phyloP scores from a whole-genome alignment of 2,113 vertebrate genomes.

The Corythornis cristatus region DNA sequence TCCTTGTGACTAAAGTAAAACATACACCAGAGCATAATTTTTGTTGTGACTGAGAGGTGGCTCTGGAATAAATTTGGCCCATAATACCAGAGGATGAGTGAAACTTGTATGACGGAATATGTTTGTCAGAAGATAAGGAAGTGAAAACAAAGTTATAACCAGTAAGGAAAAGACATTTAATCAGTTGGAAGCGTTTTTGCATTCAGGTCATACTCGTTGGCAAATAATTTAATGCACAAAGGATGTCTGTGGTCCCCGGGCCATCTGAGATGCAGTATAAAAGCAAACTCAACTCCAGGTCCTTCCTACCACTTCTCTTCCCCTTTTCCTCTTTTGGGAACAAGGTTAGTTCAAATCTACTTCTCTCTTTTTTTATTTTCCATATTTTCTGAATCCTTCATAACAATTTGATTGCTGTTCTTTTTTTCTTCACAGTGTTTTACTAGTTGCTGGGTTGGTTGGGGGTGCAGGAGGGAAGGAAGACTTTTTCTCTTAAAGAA shows the following conservation, averaged over 20 bases:
- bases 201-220: background rate
- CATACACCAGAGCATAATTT: background rate
- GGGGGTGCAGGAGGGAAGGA: background rate
- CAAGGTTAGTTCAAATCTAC: constrained; percentile 37
- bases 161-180: background rate
- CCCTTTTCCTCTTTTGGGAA: constrained; percentile 1
- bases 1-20: constrained; percentile 1
- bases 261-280: constrained; percentile 29
- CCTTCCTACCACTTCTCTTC: constrained; percentile 4
- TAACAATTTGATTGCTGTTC: background rate
- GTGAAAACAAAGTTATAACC: background rate
- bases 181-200: background rate
- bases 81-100: background rate
- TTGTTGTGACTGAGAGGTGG: background rate
- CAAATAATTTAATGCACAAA: constrained; percentile 40
- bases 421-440: background rate
- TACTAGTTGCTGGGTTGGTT: background rate
- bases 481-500: background rate
- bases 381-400: background rate
- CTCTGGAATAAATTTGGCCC: background rate
- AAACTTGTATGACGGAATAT: background rate
- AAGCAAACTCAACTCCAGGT: background rate
- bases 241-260: constrained; percentile 52
- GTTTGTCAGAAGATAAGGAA: constrained; percentile 41
- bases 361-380: background rate